Percentiles rank a stretch among this genome's conserved stretches.
These are phyloP conservation scores for Xiphias gladius DNA, from an alignment of 2,113 vertebrate genomes.

Conservation along the genomic window DNA sequence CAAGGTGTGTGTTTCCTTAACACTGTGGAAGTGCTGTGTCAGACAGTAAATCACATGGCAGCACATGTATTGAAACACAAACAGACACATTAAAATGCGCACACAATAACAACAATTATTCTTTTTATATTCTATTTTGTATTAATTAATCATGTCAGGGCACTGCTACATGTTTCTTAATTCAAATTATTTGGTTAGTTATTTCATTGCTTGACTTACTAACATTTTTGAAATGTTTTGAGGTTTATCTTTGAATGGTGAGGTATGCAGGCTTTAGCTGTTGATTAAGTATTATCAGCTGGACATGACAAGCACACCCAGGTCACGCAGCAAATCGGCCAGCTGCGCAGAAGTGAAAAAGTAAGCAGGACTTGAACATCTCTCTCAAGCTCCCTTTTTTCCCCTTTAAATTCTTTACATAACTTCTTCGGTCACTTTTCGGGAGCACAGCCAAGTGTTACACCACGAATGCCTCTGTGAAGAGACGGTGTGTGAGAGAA, in stretches of 20 bases:
- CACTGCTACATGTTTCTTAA: neutral
- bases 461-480: neutral
- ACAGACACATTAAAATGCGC: neutral
- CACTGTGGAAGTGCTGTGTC: constrained; percentile 32
- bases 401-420: neutral
- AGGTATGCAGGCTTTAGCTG: neutral
- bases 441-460: neutral
- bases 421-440: neutral
- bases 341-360: neutral
- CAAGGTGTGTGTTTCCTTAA: constrained; percentile 49
- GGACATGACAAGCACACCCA: neutral
- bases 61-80: neutral
- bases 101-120: neutral
- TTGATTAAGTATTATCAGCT: neutral
- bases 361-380: neutral
- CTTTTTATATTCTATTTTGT: neutral
- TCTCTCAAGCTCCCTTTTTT: neutral
- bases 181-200: neutral
- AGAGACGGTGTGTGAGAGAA: neutral
- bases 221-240: neutral
- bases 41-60: constrained; percentile 4
- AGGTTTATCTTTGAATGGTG: neutral
- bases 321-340: neutral
- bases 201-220: neutral
- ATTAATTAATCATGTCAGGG: neutral